These are phyloP conservation scores for Eidolon dupreanum DNA, from an alignment of 2,797 vertebrate genomes.

Conservation along the genomic window DNA sequence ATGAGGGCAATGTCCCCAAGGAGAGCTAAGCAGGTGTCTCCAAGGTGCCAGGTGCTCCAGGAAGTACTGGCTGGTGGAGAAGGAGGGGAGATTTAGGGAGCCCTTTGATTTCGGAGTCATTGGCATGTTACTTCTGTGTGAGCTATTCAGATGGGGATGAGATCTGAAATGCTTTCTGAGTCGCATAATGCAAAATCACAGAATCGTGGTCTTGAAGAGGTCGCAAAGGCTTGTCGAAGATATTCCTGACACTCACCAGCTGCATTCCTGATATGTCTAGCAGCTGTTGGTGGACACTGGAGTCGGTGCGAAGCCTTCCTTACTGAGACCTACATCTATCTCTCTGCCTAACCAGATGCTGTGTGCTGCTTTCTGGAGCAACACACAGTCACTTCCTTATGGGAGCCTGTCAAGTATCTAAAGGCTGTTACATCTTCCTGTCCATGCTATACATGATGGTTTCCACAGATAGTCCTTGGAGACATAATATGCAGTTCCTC, in stretches of 20 bases:
- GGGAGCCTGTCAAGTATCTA: neutral
- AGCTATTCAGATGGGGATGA: neutral
- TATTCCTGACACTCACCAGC: neutral
- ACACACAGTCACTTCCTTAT: neutral
- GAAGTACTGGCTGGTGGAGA: neutral
- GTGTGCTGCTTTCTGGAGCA: neutral
- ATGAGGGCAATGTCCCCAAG: neutral
- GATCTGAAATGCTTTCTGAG: neutral
- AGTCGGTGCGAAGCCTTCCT: neutral
- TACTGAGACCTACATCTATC: accelerated
- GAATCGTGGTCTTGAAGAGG: neutral
- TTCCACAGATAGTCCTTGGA: neutral
- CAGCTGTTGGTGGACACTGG: too few relatives aligned
- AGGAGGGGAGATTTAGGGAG: neutral
- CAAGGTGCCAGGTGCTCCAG: neutral
- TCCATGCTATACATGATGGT: neutral
- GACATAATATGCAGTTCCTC: neutral
- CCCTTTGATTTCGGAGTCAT: neutral
- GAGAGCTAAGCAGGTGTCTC: neutral
- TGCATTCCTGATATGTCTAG: neutral
- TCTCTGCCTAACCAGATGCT: neutral
- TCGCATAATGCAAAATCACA: neutral
- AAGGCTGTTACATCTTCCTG: neutral
- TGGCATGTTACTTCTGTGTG: neutral
- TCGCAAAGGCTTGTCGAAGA: neutral